Base-by-base conservation (phyloP, 2,888 invertebrate genomes). In the Drosophila meridionalis region DNA sequence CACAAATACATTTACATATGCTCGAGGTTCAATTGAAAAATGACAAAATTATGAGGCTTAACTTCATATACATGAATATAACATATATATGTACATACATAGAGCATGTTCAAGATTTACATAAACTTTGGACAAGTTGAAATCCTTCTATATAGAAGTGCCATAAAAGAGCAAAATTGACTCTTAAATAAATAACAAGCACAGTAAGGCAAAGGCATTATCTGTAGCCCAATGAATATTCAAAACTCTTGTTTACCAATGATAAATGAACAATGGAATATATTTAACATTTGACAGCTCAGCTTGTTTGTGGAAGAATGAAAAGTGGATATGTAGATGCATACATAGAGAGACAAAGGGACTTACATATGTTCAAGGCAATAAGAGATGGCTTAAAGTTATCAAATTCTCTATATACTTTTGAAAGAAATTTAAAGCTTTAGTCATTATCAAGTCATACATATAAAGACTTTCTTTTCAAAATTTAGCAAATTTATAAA, bases 21-120 rank as follows among this genome's bases (percentile, higher is more conserved):
- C 47, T 47, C n/a, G 26, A 14, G 48, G 48, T 63, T 40, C 55
- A 65, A 77, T 76, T 65, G 43, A 65, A 59, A 65, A 62, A 62
- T 58, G 43, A 47, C 38, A 58, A 57, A 60, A 57, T 64, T 60
- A 74, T 68, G 42, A 38, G 59, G 14, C 7, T 38, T 34, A n/a
- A 32, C 6, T 32, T 50, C n/a, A 50, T 50, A 6, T 20, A 9
- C 9, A 52, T 34, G 11, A 5, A 34, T 20, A 47, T 4, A 36
- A 30, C 2, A 32, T 4, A 38, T 34, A 34, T 20, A 34, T 20
- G 20, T 2, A 26, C 3, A 34, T 2, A 26, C 3, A 20, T 52
- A 52, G n/a, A 34, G 0, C 1, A 50, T 34, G 1, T 45, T 28
- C 3, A 12, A 53, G 36, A 26, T 12, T 53, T 38, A 40, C 26